Base-by-base conservation (phyloP, 2,113 vertebrate species). In the Labrus mixtus region DNA sequence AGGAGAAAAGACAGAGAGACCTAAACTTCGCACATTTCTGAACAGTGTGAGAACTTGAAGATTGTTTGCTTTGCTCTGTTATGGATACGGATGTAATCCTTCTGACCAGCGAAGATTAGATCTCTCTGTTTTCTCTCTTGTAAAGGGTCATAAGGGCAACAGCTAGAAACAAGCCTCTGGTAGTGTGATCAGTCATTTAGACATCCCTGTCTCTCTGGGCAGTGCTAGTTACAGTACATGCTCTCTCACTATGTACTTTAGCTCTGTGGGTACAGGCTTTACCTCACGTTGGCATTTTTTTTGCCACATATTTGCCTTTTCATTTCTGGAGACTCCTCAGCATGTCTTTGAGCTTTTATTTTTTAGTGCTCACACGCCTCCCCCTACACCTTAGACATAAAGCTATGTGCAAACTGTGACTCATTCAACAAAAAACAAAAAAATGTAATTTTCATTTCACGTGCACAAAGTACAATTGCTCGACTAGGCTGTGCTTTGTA, bases 191-290 rank as follows among this genome's bases (percentile, higher is more conserved):
- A n/a, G 48, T 51, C 48, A 51, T 51, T 51, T 15, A 8, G 48
- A n/a, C 48, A n/a, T 20, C 48, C 19, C 48, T n/a, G 73, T 90
- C 79, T 90, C 84, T 90, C 68, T 89, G 87, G 90, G 73, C 73
- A 57, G 58, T 69, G 81, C 66, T 78, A 80, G 55, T 76, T 64
- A 73, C 81, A 80, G 39, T 41, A 41, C 39, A 41, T 25, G 56
- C 70, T 19, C 41, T 53, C 75, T 46, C 71, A 72, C 71, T 2
- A 66, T 62, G 69, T 78, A 58, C 79, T 75, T 68, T 69, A 81
- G 80, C 80, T 93, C 89, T 90, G 91, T 89, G 90, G 91, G 91
- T 73, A 88, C 92, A 93, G 91, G 91, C 89, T 86, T 77, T 88
- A 85, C 85, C 73, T 90, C 83, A 78, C 79, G 12, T 39, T 61